Evolutionary conservation across 1,140 invertebrate genomes (phyloP), one percentile per base, ranked within the genome.

Genomic region (Drosophila punjabiensis): DNA sequence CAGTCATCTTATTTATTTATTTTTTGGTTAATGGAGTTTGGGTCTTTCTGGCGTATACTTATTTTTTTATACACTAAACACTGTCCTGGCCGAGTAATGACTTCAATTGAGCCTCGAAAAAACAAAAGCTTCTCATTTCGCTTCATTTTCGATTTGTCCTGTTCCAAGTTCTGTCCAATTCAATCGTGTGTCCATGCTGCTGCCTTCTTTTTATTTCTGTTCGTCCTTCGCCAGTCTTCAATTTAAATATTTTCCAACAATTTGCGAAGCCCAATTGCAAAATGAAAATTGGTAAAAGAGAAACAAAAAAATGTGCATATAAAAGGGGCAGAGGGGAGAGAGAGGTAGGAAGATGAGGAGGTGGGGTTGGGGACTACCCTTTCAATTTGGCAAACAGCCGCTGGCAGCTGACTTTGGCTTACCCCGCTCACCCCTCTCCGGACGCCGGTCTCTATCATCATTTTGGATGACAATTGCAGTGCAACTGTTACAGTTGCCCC

Each of bases 381-480:
- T 66, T 84, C 81, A 80, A 84, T 84, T 84, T 76, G 81, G 56
- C 67, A 80, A 80, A 84, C 62, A 81, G 82, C 67, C 73, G 52
- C 59, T 76, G 77, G 82, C 81, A 69, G 45, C 53, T 59, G 65
- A 41, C 75, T 55, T 32, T 45, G 48, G 35, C 45, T 67, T 43
- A 4, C 47, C 35, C 11, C 11, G 10, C 24, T 14, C 24, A 10
- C n/a, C 18, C 10, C 32, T 13, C 56, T 28, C 24, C 11, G 16
- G 14, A 24, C 14, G 13, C 16, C 33, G 30, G 11, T 32, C 30
- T 16, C 41, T 65, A 64, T 74, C 81, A 82, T 79, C 68, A 68
- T 75, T 79, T 82, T 39, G 47, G 43, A 68, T 81, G 79, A 79
- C 82, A 85, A 86, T 85, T 85, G 82, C 82, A 85, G 82, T 79